phyloP scores from a whole-genome alignment of 1,140 invertebrate species.

The Drosophila baimaii region DNA sequence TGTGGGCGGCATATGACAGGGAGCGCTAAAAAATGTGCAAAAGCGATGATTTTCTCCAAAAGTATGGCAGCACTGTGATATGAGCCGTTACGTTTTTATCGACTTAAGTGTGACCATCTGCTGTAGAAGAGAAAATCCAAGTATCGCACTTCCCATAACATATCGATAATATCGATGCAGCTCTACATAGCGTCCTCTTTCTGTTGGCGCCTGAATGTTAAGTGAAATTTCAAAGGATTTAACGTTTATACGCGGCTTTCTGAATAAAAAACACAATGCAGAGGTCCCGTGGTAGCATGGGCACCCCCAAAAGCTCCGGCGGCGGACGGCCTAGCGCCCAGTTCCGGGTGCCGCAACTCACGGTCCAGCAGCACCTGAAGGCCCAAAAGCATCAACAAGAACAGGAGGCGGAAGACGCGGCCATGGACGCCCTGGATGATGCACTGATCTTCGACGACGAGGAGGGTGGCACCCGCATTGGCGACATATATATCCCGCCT shows the following conservation, averaged over 20 bases:
- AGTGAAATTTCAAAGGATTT: conserved; percentile 33
- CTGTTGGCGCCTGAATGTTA: conserved; percentile 29
- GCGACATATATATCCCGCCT: conserved; percentile 96
- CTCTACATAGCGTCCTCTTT: conserved; percentile 25
- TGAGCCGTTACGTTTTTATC: neutral
- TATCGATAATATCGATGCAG: conserved; percentile 5
- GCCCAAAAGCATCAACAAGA: conserved; percentile 35
- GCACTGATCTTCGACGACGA: conserved; percentile 79
- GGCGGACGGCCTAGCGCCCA: conserved; percentile 31
- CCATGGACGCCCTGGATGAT: conserved; percentile 70
- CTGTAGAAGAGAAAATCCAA: neutral
- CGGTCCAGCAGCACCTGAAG: conserved; percentile 32
- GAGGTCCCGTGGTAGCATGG: conserved; percentile 36
- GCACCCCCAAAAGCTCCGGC: conserved; percentile 31
- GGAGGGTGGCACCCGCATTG: conserved; percentile 86
- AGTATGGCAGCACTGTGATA: too few species aligned
- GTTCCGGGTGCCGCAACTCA: conserved; percentile 29
- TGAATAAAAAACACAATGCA: neutral
- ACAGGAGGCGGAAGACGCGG: conserved; percentile 46
- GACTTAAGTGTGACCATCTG: neutral
- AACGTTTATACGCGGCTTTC: neutral
- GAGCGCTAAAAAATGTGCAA: too few species aligned
- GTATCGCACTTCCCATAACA: neutral
- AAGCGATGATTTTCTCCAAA: too few species aligned
- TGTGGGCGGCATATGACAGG: too few species aligned